Conservation (phyloP, 2,888 invertebrate species). For the Mythimna impura region DNA sequence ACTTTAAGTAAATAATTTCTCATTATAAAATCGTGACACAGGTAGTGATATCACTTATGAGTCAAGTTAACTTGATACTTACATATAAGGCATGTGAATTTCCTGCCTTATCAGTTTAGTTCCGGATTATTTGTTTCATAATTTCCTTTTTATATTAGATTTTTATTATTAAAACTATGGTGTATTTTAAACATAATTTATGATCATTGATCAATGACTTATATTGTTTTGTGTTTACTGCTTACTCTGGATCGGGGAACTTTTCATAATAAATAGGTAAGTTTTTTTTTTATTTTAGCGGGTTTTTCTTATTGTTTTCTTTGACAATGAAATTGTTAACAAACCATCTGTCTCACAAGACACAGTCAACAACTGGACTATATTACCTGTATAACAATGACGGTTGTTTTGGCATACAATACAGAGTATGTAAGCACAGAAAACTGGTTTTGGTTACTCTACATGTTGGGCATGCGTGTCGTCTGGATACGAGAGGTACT, state of each 20-base stretch:
- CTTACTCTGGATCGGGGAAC: conserved; percentile 3
- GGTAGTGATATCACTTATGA: conserved; percentile 48
- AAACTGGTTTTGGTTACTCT: background rate
- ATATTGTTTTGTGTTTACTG: conserved; percentile 9
- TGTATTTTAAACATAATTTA: background rate
- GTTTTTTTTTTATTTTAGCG: background rate
- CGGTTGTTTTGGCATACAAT: background rate
- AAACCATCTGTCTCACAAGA: too few relatives aligned
- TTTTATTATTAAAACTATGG: background rate
- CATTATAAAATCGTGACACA: conserved; percentile 28
- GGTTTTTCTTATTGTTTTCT: background rate
- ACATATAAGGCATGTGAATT: conserved; percentile 3
- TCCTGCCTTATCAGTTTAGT: conserved; percentile 28
- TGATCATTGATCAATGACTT: background rate
- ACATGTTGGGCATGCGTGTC: too few relatives aligned
- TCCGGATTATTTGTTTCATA: conserved; percentile 5
- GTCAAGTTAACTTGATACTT: conserved; percentile 17
- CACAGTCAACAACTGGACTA: too few relatives aligned
- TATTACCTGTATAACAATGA: background rate
- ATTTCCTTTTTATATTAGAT: background rate
- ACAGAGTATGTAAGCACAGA: background rate
- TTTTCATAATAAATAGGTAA: conserved; percentile 8
- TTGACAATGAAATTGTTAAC: too few relatives aligned
- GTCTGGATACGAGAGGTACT: too few relatives aligned
- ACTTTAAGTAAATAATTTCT: conserved; percentile 25